phyloP scores from a whole-genome alignment of 2,113 vertebrate genomes.

The Lamprologus tigripictilis region DNA sequence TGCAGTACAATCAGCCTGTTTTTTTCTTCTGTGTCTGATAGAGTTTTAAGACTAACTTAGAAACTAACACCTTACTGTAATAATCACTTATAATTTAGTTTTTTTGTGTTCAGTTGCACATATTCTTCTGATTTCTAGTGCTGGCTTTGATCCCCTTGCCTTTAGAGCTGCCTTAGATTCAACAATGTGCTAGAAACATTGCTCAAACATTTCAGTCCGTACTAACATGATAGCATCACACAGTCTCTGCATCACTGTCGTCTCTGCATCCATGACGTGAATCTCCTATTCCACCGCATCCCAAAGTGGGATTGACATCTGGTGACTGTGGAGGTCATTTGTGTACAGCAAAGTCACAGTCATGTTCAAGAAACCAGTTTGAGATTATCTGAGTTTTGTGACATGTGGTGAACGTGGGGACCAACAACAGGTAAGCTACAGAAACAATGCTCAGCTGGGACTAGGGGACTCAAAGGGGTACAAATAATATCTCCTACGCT shows the following conservation, averaged over 20 bases:
- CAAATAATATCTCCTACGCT: neutral
- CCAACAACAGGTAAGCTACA: neutral
- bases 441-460: neutral
- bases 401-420: neutral
- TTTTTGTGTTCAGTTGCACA: neutral
- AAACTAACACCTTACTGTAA: neutral
- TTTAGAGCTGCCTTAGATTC: neutral
- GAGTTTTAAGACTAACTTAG: conserved; percentile 14
- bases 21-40: conserved; percentile 6
- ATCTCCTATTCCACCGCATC: neutral
- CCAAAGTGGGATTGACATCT: neutral
- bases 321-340: neutral
- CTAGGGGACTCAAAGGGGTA: neutral
- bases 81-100: neutral
- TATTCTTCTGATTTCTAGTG: neutral
- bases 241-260: neutral
- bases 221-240: neutral
- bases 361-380: neutral
- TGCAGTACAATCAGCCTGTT: neutral
- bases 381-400: neutral
- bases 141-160: neutral
- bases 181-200: neutral
- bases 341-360: neutral
- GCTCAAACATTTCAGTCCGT: neutral
- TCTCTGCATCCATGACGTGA: neutral